Evolutionary conservation across 1,140 invertebrate genomes (phyloP).

Genomic region (Archivesica marissinica): DNA sequence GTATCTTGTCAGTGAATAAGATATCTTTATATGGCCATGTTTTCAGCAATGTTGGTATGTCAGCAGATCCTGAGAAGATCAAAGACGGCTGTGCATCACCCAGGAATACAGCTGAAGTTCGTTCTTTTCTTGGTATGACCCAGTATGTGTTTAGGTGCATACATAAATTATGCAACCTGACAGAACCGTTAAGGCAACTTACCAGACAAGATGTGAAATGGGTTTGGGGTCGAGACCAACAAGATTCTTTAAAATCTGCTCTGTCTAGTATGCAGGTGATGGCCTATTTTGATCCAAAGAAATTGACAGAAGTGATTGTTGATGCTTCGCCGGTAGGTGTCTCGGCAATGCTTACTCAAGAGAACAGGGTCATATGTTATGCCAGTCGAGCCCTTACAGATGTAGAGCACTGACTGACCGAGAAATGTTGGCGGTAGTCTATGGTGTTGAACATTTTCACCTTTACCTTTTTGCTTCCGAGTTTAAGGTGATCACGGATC

Average conservation of each 20-base stretch:
- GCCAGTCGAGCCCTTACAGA: conserved; percentile 51
- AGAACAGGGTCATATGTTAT: conserved; percentile 30
- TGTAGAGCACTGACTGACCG: conserved; percentile 63
- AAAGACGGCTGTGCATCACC: conserved; percentile 16
- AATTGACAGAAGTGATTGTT: conserved; percentile 65
- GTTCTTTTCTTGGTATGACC: conserved; percentile 62
- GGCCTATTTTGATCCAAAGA: conserved; percentile 52
- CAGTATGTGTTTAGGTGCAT: conserved; percentile 62
- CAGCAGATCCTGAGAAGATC: conserved; percentile 57
- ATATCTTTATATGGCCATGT: conserved; percentile 59
- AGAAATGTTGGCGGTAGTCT: conserved; percentile 62
- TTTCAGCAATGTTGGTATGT: conserved; percentile 49
- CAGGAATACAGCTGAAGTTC: conserved; percentile 37
- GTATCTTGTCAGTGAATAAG: conserved; percentile 54
- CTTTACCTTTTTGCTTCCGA: conserved; percentile 55
- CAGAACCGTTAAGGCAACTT: conserved; percentile 52
- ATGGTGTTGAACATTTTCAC: conserved; percentile 60
- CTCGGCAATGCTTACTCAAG: conserved; percentile 80
- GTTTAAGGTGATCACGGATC: conserved; percentile 61
- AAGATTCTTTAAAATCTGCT: conserved; percentile 35
- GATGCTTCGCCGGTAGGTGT: conserved; percentile 79
- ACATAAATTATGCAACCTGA: conserved; percentile 30
- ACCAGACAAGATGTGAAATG: conserved; percentile 41
- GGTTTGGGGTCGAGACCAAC: conserved; percentile 27
- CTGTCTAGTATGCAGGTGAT: conserved; percentile 34